phyloP scores from a whole-genome alignment of 2,113 vertebrate genomes.

The Bos javanicus region DNA sequence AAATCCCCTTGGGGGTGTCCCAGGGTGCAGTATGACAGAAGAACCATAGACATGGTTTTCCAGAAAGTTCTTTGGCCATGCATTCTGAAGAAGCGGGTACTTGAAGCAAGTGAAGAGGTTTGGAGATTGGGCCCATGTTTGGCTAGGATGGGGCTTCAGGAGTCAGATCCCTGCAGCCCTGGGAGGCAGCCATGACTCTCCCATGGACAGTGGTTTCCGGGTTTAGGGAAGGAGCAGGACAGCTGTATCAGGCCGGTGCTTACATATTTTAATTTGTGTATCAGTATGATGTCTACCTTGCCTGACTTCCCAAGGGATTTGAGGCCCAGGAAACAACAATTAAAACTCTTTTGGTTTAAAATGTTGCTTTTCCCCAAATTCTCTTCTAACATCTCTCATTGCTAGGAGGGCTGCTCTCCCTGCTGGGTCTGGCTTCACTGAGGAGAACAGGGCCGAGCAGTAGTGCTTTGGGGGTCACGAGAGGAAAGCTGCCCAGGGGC shows the following conservation, averaged over 20 bases:
- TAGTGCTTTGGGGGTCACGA: not conserved
- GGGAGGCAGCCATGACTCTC: not conserved
- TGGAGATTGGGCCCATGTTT: not conserved
- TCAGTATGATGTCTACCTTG: not conserved
- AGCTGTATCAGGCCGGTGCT: not conserved
- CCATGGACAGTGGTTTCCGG: not conserved
- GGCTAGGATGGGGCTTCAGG: not conserved
- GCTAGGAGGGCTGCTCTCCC: not conserved
- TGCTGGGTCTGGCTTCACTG: not conserved
- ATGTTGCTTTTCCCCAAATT: not conserved
- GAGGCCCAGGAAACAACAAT: not conserved
- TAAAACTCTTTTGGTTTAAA: not conserved
- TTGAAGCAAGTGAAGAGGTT: no score
- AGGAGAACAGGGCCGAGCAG: not conserved
- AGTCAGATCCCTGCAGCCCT: not conserved
- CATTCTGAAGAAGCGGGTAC: not conserved
- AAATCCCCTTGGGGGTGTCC: not conserved
- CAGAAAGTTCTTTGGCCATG: not conserved
- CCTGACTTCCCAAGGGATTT: not conserved
- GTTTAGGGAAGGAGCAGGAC: not conserved
- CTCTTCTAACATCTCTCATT: not conserved
- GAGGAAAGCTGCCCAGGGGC: not conserved
- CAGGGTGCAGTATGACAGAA: not conserved
- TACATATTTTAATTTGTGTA: accelerated
- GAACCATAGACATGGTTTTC: not conserved